Evolutionary conservation across 1,140 invertebrate genomes (phyloP).

Genomic region (Drosophila nebulosa): DNA sequence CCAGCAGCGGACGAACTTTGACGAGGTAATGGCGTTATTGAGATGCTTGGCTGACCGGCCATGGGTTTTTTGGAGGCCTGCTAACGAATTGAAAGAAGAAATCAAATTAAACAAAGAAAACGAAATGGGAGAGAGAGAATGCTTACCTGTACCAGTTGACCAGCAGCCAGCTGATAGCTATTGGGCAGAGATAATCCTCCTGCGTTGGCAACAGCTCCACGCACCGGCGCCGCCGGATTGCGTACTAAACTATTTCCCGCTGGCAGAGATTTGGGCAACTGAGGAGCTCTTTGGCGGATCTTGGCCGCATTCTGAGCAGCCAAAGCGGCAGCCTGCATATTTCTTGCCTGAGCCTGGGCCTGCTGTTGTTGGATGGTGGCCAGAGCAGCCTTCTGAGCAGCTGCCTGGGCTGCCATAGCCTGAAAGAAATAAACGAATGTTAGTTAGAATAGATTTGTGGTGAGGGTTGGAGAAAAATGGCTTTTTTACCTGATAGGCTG

Average conservation of each 20-base stretch:
- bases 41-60: constrained; percentile 91
- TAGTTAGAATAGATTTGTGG: not conserved
- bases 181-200: constrained; percentile 65
- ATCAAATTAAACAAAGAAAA: too few species aligned
- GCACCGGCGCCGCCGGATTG: constrained; percentile 52
- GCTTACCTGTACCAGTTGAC: constrained; percentile 72
- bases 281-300: constrained; percentile 64
- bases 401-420: constrained; percentile 80
- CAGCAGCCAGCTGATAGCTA: constrained; percentile 73
- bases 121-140: too few species aligned
- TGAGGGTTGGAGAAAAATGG: not conserved
- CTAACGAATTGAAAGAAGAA: not conserved
- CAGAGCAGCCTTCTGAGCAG: constrained; percentile 76
- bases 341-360: constrained; percentile 66
- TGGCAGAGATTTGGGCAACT: constrained; percentile 46
- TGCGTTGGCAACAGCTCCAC: constrained; percentile 42
- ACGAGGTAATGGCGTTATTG: constrained; percentile 92
- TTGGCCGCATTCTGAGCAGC: constrained; percentile 77
- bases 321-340: constrained; percentile 70
- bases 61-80: constrained; percentile 79
- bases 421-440: constrained; percentile 7
- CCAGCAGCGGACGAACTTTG: constrained; percentile 81
- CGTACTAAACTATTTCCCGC: constrained; percentile 50
- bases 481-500: constrained; percentile 73
- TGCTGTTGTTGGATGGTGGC: constrained; percentile 78